Conservation (phyloP, 2,797 vertebrate genomes). For the Todus mexicanus region DNA sequence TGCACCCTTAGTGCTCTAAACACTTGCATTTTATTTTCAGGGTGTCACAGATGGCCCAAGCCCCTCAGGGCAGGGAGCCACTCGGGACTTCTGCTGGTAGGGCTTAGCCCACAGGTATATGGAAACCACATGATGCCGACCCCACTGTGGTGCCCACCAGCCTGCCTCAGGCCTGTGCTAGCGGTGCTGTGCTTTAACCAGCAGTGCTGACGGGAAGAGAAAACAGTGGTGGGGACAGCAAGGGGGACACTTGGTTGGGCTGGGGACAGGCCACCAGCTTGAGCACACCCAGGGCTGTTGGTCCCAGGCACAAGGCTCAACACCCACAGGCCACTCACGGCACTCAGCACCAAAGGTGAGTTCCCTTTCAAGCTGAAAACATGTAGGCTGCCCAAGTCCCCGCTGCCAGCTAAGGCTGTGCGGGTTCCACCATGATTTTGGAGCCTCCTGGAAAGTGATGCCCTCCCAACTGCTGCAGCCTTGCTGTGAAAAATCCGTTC, state of each 20-base stretch:
- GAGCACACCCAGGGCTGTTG: fast-evolving
- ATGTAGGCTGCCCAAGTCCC: fast-evolving
- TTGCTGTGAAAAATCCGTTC: background rate
- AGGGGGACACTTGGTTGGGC: background rate
- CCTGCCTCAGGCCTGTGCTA: background rate
- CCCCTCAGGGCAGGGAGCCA: background rate
- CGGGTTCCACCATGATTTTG: fast-evolving
- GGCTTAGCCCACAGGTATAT: background rate
- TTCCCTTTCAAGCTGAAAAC: background rate
- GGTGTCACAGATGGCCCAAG: background rate
- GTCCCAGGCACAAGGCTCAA: background rate
- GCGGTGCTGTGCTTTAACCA: background rate
- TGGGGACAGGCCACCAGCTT: background rate
- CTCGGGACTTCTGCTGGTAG: background rate
- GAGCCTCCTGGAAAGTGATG: background rate
- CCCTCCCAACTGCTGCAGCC: background rate
- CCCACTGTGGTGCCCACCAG: background rate
- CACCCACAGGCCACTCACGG: fast-evolving
- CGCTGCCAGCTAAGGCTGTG: background rate
- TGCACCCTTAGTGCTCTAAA: background rate
- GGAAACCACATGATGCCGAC: background rate
- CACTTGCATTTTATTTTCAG: background rate
- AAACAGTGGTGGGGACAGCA: fast-evolving
- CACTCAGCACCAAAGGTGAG: background rate
- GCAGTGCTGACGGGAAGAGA: background rate